Conservation (phyloP, 1,140 invertebrate species). For the Zophobas atratus region DNA sequence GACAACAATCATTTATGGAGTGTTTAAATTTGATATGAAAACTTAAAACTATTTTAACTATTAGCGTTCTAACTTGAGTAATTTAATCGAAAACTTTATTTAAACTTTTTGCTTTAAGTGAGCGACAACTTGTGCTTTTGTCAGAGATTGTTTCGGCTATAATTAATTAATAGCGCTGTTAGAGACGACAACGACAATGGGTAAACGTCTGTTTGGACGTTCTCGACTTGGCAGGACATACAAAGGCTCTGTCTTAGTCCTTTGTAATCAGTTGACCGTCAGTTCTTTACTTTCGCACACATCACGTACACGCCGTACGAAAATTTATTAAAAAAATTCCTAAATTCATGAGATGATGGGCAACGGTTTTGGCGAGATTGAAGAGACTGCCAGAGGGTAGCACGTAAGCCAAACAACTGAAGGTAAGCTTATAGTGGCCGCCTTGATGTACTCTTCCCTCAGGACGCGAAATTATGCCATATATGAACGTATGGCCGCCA, state of each 20-base stretch:
- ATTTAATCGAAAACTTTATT: slow-evolving; percentile 2
- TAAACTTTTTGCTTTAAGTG: slow-evolving; percentile 18
- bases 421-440: slow-evolving; percentile 42
- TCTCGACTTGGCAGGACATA: slow-evolving; percentile 50
- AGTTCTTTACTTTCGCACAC: slow-evolving; percentile 12
- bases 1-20: too few relatives aligned
- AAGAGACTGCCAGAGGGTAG: not conserved
- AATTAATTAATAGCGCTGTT: slow-evolving; percentile 56
- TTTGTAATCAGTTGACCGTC: slow-evolving; percentile 44
- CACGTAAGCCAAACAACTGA: slow-evolving; percentile 38
- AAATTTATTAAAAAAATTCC: not conserved
- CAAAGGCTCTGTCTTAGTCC: slow-evolving; percentile 51
- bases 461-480: slow-evolving; percentile 55
- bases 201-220: slow-evolving; percentile 30
- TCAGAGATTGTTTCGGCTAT: slow-evolving; percentile 51
- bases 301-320: not conserved
- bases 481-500: slow-evolving; percentile 57
- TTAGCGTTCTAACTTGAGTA: not conserved
- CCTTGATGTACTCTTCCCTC: slow-evolving; percentile 57
- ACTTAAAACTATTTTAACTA: too few relatives aligned
- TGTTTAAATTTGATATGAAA: too few relatives aligned
- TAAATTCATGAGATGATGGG: slow-evolving; percentile 13
- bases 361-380: slow-evolving; percentile 8
- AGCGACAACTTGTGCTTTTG: slow-evolving; percentile 42
- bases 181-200: slow-evolving; percentile 48